Base-by-base conservation (phyloP, 1,140 invertebrate species). In the Camponotus vicinus region DNA sequence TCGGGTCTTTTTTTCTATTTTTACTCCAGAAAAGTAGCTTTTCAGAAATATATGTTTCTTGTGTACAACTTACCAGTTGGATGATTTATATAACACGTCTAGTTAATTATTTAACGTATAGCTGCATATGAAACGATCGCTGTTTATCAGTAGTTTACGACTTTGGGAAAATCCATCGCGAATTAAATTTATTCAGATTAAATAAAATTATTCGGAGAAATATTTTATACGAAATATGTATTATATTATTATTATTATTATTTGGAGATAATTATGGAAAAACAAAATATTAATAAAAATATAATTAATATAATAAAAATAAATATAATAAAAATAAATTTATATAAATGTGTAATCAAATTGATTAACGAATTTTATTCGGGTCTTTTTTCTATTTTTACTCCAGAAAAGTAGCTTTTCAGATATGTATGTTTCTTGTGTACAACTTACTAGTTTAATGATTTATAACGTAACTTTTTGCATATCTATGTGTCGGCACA, bases 21-120 rank as follows among this genome's bases (percentile, higher is more conserved):
- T 52, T 71, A 55, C 37, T 71, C 34, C 18, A 52, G 42, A 27
- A 49, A 69, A 5, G 0, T 11, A 45, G n/a, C 8, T 69, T 27
- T 69, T 2, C 5, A n/a, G 18, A 27, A 1, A 69, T 67, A 0
- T 21, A 21, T 21, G 21, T 27, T 11, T 18, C 8, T 15, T 13
- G 2, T 0, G 5, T 11, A n/a, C 1, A 9, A n/a, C 9, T 71
- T 21, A 3, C 7, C 9, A 37, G 9, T 57, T 37, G 9, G n/a
- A 5, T 27, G 27, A 27, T 70, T 52, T 52, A 8, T 52, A 8
- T 55, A 55, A 4, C n/a, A 7, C 27, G 27, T 27, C 27, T 27
- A 27, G 21, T 21, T 21, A 21, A 61, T 80, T 87, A 63, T 77
- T 90, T 89, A 73, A 32, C 85, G 55, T 55, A 86, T 64, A 84